phyloP scores from a whole-genome alignment of 2,888 invertebrate species.

The Tanypteryx hageni region DNA sequence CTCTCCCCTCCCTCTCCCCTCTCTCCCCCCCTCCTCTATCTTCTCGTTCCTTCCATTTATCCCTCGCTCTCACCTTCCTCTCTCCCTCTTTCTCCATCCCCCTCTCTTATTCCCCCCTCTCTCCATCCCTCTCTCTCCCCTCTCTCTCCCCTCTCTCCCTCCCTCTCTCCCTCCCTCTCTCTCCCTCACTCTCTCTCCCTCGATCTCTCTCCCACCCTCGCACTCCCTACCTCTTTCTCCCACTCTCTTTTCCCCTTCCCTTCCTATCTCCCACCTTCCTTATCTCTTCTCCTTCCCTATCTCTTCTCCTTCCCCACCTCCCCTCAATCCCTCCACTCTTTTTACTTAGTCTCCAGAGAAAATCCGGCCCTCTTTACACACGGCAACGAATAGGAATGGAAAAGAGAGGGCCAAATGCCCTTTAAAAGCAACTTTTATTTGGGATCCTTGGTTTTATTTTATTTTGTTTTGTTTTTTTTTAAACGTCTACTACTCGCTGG shows the following conservation, averaged over 20 bases:
- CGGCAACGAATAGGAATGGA: neutral
- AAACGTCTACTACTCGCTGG: neutral
- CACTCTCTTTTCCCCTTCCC: too few species aligned
- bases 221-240: neutral
- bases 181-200: neutral
- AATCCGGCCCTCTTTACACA: neutral
- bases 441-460: neutral
- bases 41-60: too few species aligned
- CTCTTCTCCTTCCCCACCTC: neutral
- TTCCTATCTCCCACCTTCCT: too few species aligned
- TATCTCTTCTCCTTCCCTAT: too few species aligned
- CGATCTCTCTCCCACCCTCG: too few species aligned
- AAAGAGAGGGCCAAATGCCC: neutral
- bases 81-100: too few species aligned
- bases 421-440: neutral
- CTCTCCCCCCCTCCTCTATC: too few species aligned
- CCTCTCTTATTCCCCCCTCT: too few species aligned
- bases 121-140: too few species aligned
- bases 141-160: neutral
- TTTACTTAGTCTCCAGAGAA: neutral
- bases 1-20: neutral
- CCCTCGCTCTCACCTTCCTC: too few species aligned
- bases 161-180: neutral
- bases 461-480: too few species aligned
- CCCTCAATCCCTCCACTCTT: too few species aligned